Evolutionary conservation across 37 sponge, comb jelly and placozoan species (phyloP).

Genomic region (Mnemiopsis leidyi): DNA sequence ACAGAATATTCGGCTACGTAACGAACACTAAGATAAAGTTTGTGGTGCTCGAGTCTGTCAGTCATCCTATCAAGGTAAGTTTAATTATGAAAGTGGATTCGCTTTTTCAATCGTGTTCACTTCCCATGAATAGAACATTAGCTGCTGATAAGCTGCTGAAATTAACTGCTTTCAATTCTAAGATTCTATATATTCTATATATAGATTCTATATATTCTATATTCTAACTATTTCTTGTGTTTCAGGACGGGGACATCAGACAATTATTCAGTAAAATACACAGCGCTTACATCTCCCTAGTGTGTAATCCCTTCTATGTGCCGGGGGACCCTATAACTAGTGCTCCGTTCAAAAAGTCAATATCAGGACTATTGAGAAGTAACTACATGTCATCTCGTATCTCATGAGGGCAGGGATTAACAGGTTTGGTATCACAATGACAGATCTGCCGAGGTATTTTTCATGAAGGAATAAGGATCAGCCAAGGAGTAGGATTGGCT

Average conservation of each 20-base stretch:
- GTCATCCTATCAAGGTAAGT: slow-evolving; percentile 29
- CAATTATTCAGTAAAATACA: slow-evolving; percentile 89
- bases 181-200: too few relatives aligned
- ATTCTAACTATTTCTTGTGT: too few relatives aligned
- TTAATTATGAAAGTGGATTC: too few relatives aligned
- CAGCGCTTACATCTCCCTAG: slow-evolving; percentile 79
- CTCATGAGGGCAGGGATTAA: not conserved
- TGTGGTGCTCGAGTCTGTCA: slow-evolving; percentile 72
- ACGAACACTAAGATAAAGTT: slow-evolving; percentile 95
- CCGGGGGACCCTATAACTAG: slow-evolving; percentile 73
- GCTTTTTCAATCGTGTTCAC: not conserved
- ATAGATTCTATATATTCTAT: too few relatives aligned
- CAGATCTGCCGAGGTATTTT: too few relatives aligned
- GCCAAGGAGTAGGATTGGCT: too few relatives aligned
- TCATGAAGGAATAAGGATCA: too few relatives aligned
- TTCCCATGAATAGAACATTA: not conserved
- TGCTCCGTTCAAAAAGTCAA: slow-evolving; percentile 31
- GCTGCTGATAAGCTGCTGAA: not conserved
- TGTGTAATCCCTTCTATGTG: slow-evolving; percentile 92
- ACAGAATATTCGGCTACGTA: slow-evolving; percentile 96
- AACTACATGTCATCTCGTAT: not conserved
- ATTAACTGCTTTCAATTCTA: too few relatives aligned
- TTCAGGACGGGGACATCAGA: slow-evolving; percentile 50
- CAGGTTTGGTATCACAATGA: too few relatives aligned
- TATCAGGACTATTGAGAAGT: not conserved